Conservation (phyloP, 2,888 invertebrate species). For the Saturnia japonica region DNA sequence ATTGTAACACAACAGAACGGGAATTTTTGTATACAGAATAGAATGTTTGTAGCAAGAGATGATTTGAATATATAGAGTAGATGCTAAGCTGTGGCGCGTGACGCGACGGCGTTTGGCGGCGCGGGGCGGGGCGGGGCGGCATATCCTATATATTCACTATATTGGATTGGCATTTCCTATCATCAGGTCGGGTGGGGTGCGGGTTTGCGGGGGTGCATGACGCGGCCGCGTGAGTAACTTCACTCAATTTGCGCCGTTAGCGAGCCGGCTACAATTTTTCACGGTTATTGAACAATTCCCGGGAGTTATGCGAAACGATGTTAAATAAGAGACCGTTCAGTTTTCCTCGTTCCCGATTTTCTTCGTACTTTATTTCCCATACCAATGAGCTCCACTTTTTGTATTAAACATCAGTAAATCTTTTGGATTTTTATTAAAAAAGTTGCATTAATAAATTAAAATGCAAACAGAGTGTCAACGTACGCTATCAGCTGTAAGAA, state of each 20-base stretch:
- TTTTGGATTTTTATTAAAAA: not conserved
- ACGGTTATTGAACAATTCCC: slow-evolving; percentile 71
- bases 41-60: not conserved
- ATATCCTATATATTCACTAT: not conserved
- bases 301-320: slow-evolving; percentile 46
- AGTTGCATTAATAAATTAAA: not conserved
- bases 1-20: slow-evolving; percentile 2
- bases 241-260: slow-evolving; percentile 77
- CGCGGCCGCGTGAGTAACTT: slow-evolving; percentile 41
- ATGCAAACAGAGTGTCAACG: not conserved
- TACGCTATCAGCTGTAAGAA: not conserved
- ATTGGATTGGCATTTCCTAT: not conserved
- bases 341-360: slow-evolving; percentile 26
- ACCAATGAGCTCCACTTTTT: not conserved
- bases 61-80: slow-evolving; percentile 1
- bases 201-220: not conserved
- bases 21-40: not conserved
- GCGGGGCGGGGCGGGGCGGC: not conserved
- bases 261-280: slow-evolving; percentile 66
- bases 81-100: slow-evolving; percentile 32
- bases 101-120: slow-evolving; percentile 21
- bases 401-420: not conserved
- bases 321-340: slow-evolving; percentile 59
- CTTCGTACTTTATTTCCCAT: slow-evolving; percentile 6
- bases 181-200: not conserved